Base-by-base conservation (phyloP, 2,113 vertebrate species). In the Talpa occidentalis region DNA sequence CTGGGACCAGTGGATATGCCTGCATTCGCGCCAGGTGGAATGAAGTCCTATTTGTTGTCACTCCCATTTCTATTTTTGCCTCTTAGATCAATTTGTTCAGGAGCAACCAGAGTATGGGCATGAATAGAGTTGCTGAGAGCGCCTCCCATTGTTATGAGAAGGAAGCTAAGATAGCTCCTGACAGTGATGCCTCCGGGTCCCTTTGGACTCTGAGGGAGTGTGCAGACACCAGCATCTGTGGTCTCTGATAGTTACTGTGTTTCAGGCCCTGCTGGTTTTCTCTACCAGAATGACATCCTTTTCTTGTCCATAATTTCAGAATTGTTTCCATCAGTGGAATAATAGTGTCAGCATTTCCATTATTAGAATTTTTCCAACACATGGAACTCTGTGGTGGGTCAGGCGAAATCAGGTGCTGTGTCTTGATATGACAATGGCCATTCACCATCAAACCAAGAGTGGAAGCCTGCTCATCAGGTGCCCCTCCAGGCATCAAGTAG, bases 361-460 rank as follows among this genome's bases (percentile, higher is more conserved):
- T 92, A 52, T 76, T 66, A 47, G 64, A 85, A 6, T 24, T 90
- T 72, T 70, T 86, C 90, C 74, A 94, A 56, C 74, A n/a, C 24
- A 10, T 11, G 10, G 59, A 88, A 76, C 37, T 66, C 35, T 79
- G 10, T 42, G 52, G 30, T 22, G 10, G 22, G 24, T n/a, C 62
- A 89, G 49, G 24, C 44, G 76, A 69, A 92, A 79, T 79, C 26
- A 32, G 44, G 16, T 56, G 28, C 73, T 89, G 37, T 40, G 44
- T 60, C 82, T 88, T 79, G 59, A 17, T 76, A 22, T 8, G 37
- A 1, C n/a, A 4, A 28, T 22, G 21, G n/a, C 35, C 19, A 3
- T 35, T 49, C 72, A 32, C 28, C 12, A 8, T 67, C 79, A 79
- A 10, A 19, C 21, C 52, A 16, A 24, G n/a, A 12, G 4, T 69